phyloP scores from a whole-genome alignment of 2,888 invertebrate genomes.

The Drosophila prostipennis region DNA sequence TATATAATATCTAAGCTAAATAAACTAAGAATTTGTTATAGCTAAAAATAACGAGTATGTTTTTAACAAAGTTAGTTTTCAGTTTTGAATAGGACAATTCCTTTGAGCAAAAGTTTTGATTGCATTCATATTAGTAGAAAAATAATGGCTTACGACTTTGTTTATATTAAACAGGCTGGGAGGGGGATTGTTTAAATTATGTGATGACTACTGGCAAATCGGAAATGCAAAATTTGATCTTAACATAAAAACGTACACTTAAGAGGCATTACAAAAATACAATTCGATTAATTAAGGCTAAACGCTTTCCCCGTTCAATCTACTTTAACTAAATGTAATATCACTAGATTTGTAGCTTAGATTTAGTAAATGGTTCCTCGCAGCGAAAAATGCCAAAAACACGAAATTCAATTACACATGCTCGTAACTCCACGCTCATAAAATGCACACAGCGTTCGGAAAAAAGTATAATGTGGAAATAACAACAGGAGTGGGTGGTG shows the following conservation, averaged over 20 bases:
- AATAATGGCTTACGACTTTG: conserved; percentile 5
- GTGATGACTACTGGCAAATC: conserved; percentile 39
- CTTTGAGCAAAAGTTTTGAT: conserved; percentile 9
- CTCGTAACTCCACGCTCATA: conserved; percentile 59
- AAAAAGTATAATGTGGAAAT: conserved; percentile 5
- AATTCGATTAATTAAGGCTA: conserved; percentile 45
- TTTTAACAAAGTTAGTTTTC: conserved; percentile 14
- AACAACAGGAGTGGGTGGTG: conserved; percentile 12
- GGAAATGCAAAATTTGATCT: conserved; percentile 31
- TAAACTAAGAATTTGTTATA: conserved; percentile 26
- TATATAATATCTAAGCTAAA: conserved; percentile 35
- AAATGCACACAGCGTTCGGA: conserved; percentile 52
- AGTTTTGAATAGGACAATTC: conserved; percentile 1
- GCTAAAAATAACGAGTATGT: conserved; percentile 15
- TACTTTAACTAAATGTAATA: conserved; percentile 77
- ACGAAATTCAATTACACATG: conserved; percentile 73
- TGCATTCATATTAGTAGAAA: not conserved
- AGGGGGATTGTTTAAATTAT: conserved; percentile 10
- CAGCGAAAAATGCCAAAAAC: conserved; percentile 66
- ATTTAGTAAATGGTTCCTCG: conserved; percentile 54
- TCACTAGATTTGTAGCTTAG: conserved; percentile 80
- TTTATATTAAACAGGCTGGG: not conserved
- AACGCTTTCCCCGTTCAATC: conserved; percentile 29
- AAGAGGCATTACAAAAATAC: conserved; percentile 45
- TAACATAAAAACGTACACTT: conserved; percentile 14